Evolutionary conservation across 1,140 invertebrate species (phyloP).

Genomic region (Acromyrmex echinatior): DNA sequence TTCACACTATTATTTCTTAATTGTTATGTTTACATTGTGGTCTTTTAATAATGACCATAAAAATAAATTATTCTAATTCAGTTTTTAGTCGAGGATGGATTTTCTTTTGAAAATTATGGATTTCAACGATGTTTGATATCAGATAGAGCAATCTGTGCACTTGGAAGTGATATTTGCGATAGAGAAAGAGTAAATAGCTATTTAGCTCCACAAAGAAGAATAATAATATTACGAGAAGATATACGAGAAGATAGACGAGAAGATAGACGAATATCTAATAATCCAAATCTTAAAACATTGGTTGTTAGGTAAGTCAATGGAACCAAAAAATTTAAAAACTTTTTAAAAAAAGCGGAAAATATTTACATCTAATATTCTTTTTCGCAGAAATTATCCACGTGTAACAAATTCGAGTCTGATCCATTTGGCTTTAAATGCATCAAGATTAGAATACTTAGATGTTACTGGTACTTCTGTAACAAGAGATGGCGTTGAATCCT

Average conservation of each 20-base stretch:
- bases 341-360: not conserved
- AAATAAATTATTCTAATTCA: slow-evolving; percentile 46
- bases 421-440: slow-evolving; percentile 88
- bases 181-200: slow-evolving; percentile 74
- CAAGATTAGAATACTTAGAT: slow-evolving; percentile 88
- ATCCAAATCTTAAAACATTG: slow-evolving; percentile 83
- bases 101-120: slow-evolving; percentile 59
- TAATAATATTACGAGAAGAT: slow-evolving; percentile 76
- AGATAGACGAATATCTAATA: slow-evolving; percentile 77
- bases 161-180: slow-evolving; percentile 77
- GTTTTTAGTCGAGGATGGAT: slow-evolving; percentile 68
- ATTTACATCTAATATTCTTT: not conserved
- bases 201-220: slow-evolving; percentile 66
- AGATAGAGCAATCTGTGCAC: slow-evolving; percentile 82
- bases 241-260: slow-evolving; percentile 63
- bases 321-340: slow-evolving; percentile 10
- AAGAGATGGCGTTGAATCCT: slow-evolving; percentile 86
- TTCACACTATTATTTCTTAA: no score
- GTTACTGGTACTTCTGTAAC: slow-evolving; percentile 89
- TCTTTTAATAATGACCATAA: not conserved
- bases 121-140: slow-evolving; percentile 77
- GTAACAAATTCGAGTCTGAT: slow-evolving; percentile 89
- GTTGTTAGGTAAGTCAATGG: slow-evolving; percentile 79
- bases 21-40: no score
- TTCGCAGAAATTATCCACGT: slow-evolving; percentile 88